These are phyloP conservation scores for Cephus rjabovi DNA, from an alignment of 2,888 invertebrate genomes.

Conservation along the genomic window DNA sequence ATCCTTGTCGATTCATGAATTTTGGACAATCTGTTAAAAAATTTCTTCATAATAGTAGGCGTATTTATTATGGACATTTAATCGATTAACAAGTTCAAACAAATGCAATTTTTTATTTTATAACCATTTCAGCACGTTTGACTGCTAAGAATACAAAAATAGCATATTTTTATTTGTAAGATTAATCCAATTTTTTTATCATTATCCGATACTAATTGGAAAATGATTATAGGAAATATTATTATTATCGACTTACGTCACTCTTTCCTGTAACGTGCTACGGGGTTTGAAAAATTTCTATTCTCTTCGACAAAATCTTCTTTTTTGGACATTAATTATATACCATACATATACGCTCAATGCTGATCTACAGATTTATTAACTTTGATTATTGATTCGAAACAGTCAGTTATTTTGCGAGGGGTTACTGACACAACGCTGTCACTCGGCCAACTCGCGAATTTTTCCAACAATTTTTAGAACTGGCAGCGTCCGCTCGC, in stretches of 20 bases:
- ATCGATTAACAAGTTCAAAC: too few relatives aligned
- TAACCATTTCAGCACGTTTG: background rate
- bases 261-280: background rate
- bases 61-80: background rate
- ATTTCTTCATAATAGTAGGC: background rate
- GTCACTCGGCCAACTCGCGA: conserved; percentile 21
- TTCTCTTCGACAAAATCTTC: background rate
- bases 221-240: background rate
- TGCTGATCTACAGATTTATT: background rate
- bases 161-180: background rate
- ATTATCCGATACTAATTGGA: background rate
- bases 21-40: background rate
- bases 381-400: background rate
- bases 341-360: background rate
- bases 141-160: background rate
- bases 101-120: background rate
- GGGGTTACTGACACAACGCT: conserved; percentile 22
- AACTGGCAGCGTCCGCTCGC: conserved; percentile 17
- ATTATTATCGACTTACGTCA: background rate
- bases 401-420: background rate
- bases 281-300: background rate
- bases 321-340: background rate
- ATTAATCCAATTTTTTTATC: background rate
- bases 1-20: background rate
- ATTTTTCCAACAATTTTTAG: conserved; percentile 26